phyloP scores from a whole-genome alignment of 2,113 vertebrate genomes.

The Cryptoleucopteryx plumbea region DNA sequence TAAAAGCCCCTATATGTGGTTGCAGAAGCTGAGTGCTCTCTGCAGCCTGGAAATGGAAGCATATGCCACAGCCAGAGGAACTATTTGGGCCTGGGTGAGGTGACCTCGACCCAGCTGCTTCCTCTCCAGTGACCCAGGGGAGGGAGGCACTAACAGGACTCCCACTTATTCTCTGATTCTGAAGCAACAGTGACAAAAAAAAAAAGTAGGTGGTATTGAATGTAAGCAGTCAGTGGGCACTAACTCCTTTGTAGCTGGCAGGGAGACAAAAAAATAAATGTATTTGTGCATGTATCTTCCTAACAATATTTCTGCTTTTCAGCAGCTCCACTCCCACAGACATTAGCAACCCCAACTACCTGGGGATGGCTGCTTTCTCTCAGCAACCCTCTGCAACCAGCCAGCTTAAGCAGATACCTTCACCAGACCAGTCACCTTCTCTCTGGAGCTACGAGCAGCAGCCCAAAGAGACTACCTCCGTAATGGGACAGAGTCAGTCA shows the following conservation, averaged over 20 bases:
- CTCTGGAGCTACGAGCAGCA: slow-evolving; percentile 82
- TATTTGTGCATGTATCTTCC: background rate
- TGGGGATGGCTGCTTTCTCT: slow-evolving; percentile 70
- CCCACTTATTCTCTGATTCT: background rate
- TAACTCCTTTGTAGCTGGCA: background rate
- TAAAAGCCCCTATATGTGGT: background rate
- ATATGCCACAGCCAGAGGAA: background rate
- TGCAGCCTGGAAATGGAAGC: background rate
- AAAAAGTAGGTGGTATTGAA: background rate
- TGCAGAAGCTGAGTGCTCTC: background rate
- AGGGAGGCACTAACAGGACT: background rate
- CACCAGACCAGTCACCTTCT: slow-evolving; percentile 68
- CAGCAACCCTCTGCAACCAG: slow-evolving; percentile 20
- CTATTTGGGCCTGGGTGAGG: background rate
- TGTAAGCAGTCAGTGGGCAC: background rate
- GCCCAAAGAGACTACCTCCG: slow-evolving; percentile 63
- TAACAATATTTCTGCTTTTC: slow-evolving; percentile 41
- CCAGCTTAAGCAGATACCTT: slow-evolving; percentile 70
- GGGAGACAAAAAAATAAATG: background rate
- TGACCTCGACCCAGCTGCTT: background rate
- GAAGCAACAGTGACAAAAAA: background rate
- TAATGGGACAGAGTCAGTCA: slow-evolving; percentile 59
- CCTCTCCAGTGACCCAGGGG: background rate
- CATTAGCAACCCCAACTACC: slow-evolving; percentile 86
- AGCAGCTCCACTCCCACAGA: slow-evolving; percentile 67